phyloP scores from a whole-genome alignment of 2,113 vertebrate species.

The Salvator merianae region DNA sequence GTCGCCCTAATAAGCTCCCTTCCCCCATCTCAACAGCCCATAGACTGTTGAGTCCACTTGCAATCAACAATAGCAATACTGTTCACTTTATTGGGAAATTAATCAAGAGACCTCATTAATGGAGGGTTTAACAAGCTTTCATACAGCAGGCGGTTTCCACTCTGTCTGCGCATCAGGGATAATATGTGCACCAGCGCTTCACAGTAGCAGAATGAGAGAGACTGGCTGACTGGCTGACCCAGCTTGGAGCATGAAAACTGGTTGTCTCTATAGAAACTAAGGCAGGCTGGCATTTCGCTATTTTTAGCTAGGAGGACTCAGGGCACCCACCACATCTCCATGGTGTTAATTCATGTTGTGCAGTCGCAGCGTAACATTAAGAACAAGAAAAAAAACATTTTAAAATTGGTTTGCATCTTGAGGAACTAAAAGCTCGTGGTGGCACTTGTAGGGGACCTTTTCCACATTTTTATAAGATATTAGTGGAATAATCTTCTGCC shows the following conservation, averaged over 20 bases:
- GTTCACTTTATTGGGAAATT: background rate
- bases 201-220: background rate
- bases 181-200: background rate
- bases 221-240: background rate
- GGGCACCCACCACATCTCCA: background rate
- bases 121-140: background rate
- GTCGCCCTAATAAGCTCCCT: too few species aligned
- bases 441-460: background rate
- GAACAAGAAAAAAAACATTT: background rate
- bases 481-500: background rate
- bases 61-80: background rate
- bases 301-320: constrained; percentile 11
- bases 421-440: background rate
- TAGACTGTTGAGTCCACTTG: background rate
- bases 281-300: background rate
- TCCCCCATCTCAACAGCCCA: background rate
- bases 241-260: background rate
- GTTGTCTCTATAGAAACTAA: constrained; percentile 25
- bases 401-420: background rate
- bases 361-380: background rate
- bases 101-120: background rate
- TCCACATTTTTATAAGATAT: background rate
- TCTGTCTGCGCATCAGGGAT: background rate
- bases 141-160: background rate
- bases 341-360: background rate